These are phyloP conservation scores for Hypomesus transpacificus DNA, from an alignment of 2,113 vertebrate genomes.

Conservation along the genomic window DNA sequence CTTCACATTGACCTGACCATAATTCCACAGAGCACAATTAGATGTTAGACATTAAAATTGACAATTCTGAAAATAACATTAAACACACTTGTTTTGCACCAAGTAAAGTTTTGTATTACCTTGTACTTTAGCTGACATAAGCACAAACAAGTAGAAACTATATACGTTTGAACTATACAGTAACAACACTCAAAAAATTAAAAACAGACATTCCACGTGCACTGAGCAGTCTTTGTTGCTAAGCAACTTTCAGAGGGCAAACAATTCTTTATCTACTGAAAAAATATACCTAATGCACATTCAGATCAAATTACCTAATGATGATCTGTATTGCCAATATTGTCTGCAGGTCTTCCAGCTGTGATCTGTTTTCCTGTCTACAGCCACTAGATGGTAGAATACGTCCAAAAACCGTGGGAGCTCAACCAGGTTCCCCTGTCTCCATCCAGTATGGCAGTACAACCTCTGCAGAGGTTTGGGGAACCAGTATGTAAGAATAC, in stretches of 20 bases:
- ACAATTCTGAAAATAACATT: no score
- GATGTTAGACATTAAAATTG: not conserved
- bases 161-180: no score
- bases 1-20: no score
- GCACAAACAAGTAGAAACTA: no score
- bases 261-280: not conserved
- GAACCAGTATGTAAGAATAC: no score
- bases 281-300: not conserved
- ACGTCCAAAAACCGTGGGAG: constrained; percentile 32
- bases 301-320: not conserved
- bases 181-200: no score
- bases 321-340: not conserved
- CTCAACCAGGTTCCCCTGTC: not conserved
- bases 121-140: not conserved
- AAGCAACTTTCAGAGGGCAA: no score
- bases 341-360: not conserved
- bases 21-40: not conserved
- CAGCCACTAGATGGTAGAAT: constrained; percentile 71
- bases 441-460: not conserved
- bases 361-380: constrained; percentile 14
- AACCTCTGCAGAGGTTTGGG: no score
- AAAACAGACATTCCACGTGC: no score
- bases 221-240: no score
- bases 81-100: no score
- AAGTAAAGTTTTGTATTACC: not conserved